phyloP scores from a whole-genome alignment of 2,113 vertebrate genomes.

The Okapia johnstoni region DNA sequence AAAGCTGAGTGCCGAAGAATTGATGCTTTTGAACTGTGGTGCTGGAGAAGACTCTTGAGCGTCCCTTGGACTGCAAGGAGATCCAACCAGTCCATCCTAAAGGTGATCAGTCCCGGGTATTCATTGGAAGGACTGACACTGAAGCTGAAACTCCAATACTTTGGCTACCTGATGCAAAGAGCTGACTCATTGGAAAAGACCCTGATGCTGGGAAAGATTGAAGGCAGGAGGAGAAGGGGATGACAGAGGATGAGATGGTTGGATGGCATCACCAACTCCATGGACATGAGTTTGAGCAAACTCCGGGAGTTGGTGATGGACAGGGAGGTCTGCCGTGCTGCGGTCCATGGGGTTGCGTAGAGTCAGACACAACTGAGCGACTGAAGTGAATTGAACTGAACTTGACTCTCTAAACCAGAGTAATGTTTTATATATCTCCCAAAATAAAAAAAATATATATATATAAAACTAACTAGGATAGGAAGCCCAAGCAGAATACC shows the following conservation, averaged over 20 bases:
- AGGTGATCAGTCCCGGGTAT: background rate
- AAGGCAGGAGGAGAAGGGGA: fast-evolving
- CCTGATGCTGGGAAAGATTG: background rate
- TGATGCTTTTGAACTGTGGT: background rate
- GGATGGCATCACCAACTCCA: background rate
- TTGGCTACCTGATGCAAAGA: background rate
- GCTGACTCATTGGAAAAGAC: background rate
- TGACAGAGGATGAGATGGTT: background rate
- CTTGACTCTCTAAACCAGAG: background rate
- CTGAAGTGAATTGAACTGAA: background rate
- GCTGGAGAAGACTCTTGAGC: background rate
- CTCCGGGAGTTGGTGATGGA: fast-evolving
- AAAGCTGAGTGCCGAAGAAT: fast-evolving
- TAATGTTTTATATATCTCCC: background rate
- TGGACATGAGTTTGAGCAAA: background rate
- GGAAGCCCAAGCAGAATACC: background rate
- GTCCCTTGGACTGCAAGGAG: background rate
- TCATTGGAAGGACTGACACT: background rate
- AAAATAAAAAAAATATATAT: background rate
- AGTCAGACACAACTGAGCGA: background rate
- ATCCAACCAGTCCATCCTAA: background rate
- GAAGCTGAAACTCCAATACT: background rate
- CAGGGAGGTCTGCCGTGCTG: background rate
- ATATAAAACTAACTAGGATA: background rate
- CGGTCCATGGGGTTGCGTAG: fast-evolving